Conservation (phyloP, 2,797 vertebrate species). For the Spinus olivaceus region DNA sequence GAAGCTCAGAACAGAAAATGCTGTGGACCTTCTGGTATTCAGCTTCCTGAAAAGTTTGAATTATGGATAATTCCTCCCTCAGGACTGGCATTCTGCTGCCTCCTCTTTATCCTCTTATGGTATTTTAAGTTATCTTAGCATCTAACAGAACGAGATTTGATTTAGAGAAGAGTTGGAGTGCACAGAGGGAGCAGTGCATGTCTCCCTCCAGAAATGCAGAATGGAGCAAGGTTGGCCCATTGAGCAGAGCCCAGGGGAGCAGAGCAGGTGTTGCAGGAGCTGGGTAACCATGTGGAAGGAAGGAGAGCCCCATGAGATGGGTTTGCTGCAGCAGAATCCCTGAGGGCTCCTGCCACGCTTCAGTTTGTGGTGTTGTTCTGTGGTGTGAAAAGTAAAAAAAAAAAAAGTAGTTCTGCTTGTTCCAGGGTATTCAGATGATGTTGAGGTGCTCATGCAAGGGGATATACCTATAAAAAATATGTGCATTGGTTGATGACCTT, state of each 20-base stretch:
- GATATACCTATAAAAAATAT: neutral
- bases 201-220: neutral
- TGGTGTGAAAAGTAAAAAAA: neutral
- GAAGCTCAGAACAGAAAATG: neutral
- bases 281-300: neutral
- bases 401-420: neutral
- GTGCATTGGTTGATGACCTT: neutral
- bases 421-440: neutral
- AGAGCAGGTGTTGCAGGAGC: neutral
- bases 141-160: neutral
- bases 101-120: neutral
- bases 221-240: neutral
- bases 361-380: neutral
- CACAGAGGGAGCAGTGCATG: neutral
- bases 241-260: neutral
- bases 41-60: neutral
- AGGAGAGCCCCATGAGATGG: neutral
- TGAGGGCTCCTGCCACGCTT: fast-evolving
- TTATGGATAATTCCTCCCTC: neutral
- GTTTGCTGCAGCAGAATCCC: neutral
- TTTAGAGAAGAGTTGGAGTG: neutral
- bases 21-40: neutral
- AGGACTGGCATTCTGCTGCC: neutral
- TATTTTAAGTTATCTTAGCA: neutral
- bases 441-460: neutral